phyloP scores from a whole-genome alignment of 2,113 vertebrate genomes.

The Limanda limanda region DNA sequence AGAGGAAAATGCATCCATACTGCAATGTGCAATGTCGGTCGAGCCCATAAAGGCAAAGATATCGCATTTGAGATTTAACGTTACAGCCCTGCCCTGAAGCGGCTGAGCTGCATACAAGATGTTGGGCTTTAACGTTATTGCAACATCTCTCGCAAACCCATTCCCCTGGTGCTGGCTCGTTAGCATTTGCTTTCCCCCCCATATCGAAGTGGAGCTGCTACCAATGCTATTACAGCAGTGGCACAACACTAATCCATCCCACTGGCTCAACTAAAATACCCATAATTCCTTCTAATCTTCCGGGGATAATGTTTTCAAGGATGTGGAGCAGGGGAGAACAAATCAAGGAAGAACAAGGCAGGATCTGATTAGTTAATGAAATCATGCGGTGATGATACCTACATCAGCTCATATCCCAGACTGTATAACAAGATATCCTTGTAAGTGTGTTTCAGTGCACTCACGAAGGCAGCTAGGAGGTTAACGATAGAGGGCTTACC shows the following conservation, averaged over 20 bases:
- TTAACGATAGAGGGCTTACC: slow-evolving; percentile 63
- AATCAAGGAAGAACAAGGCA: slow-evolving; percentile 71
- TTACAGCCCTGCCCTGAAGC: slow-evolving; percentile 55
- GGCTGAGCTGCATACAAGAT: slow-evolving; percentile 55
- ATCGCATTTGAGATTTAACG: slow-evolving; percentile 53
- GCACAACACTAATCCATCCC: slow-evolving; percentile 75
- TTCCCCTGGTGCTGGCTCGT: slow-evolving; percentile 57
- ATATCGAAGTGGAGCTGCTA: slow-evolving; percentile 62
- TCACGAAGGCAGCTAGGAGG: slow-evolving; percentile 45
- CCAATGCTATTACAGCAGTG: slow-evolving; percentile 61
- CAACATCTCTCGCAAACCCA: slow-evolving; percentile 58
- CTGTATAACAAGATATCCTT: slow-evolving; percentile 54
- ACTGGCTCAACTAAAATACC: slow-evolving; percentile 74
- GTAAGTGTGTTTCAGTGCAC: slow-evolving; percentile 59
- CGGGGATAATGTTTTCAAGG: slow-evolving; percentile 77
- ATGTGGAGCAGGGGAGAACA: slow-evolving; percentile 70
- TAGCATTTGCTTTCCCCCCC: slow-evolving; percentile 64
- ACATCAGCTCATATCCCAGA: slow-evolving; percentile 43
- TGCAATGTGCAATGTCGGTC: slow-evolving; percentile 47
- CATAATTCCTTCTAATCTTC: slow-evolving; percentile 79
- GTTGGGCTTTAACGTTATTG: slow-evolving; percentile 62
- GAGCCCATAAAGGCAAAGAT: slow-evolving; percentile 53
- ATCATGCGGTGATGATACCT: slow-evolving; percentile 54
- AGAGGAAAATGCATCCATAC: slow-evolving; percentile 56
- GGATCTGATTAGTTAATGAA: slow-evolving; percentile 76